Percentiles rank a stretch among this genome's conserved stretches.
phyloP scores from a whole-genome alignment of 1,140 invertebrate species.

The Pectinophora gossypiella region DNA sequence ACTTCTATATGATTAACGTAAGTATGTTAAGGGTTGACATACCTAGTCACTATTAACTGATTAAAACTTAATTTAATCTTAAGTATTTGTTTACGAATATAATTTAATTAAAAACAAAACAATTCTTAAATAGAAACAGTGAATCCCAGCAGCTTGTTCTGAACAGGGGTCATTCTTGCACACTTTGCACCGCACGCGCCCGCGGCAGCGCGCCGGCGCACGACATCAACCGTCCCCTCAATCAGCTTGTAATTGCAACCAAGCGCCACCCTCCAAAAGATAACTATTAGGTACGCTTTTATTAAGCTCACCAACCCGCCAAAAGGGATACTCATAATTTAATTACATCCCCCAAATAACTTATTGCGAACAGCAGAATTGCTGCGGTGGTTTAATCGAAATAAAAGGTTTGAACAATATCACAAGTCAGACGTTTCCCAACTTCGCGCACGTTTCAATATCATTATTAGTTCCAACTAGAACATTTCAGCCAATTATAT shows the following conservation, averaged over 20 bases:
- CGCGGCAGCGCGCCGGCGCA: neutral
- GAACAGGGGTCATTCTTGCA: neutral
- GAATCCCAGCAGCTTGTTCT: too few relatives aligned
- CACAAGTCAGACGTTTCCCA: neutral
- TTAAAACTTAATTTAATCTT: too few relatives aligned
- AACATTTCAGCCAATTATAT: too few relatives aligned
- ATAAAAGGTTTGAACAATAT: slow-evolving; percentile 7
- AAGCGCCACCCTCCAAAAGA: slow-evolving; percentile 49
- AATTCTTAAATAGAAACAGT: too few relatives aligned
- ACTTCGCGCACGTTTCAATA: too few relatives aligned
- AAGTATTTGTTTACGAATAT: too few relatives aligned
- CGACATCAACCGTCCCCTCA: neutral
- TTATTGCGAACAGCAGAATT: slow-evolving; percentile 28
- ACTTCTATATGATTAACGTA: too few relatives aligned
- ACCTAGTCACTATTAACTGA: too few relatives aligned
- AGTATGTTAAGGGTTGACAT: too few relatives aligned
- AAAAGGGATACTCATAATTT: slow-evolving; percentile 63
- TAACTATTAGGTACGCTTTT: slow-evolving; percentile 69
- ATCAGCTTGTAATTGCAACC: slow-evolving; percentile 43
- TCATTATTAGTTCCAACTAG: too few relatives aligned
- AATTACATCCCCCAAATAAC: slow-evolving; percentile 49
- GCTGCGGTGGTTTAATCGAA: slow-evolving; percentile 14
- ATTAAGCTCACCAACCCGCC: slow-evolving; percentile 58
- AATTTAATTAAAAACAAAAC: too few relatives aligned
- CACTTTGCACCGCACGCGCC: too few relatives aligned